phyloP scores from a whole-genome alignment of 1,140 invertebrate genomes.

The Drosophila dunni region DNA sequence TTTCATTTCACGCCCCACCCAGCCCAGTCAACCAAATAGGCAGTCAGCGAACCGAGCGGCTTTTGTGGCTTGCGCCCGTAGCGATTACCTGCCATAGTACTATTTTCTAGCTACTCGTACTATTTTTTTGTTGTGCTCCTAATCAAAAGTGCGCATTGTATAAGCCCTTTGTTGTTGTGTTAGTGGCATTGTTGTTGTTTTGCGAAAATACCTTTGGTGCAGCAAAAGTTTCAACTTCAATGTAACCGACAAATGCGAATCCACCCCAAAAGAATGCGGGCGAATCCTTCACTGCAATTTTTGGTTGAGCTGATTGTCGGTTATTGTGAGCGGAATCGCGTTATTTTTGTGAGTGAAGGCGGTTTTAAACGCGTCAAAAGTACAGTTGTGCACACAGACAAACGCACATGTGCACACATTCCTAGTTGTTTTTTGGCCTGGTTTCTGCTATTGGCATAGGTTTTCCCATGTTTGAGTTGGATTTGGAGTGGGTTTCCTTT shows the following conservation, averaged over 20 bases:
- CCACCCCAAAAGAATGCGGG: conserved; percentile 48
- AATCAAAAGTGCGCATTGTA: conserved; percentile 73
- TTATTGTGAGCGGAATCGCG: conserved; percentile 16
- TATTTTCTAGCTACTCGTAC: conserved; percentile 16
- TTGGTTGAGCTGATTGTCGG: conserved; percentile 46
- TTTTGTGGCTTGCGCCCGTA: conserved; percentile 70
- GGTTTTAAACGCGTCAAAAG: conserved; percentile 63
- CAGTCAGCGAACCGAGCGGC: conserved; percentile 37
- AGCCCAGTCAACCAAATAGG: conserved; percentile 10
- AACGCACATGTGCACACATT: not conserved
- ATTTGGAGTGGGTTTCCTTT: conserved; percentile 26
- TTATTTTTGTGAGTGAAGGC: conserved; percentile 50
- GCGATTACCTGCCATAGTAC: conserved; percentile 61
- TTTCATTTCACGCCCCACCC: conserved; percentile 71
- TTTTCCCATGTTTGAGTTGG: conserved; percentile 6
- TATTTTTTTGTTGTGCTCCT: conserved; percentile 22
- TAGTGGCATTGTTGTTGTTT: conserved; percentile 22
- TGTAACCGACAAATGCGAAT: conserved; percentile 29
- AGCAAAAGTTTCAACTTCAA: conserved; percentile 59
- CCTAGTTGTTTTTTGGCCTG: not conserved
- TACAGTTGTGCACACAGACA: conserved; percentile 42
- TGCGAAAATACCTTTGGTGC: conserved; percentile 25
- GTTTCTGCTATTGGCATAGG: conserved; percentile 25
- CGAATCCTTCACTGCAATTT: conserved; percentile 41
- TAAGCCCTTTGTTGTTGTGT: conserved; percentile 40